Evolutionary conservation across 2,113 vertebrate genomes (phyloP).

Genomic region (Strix uralensis): DNA sequence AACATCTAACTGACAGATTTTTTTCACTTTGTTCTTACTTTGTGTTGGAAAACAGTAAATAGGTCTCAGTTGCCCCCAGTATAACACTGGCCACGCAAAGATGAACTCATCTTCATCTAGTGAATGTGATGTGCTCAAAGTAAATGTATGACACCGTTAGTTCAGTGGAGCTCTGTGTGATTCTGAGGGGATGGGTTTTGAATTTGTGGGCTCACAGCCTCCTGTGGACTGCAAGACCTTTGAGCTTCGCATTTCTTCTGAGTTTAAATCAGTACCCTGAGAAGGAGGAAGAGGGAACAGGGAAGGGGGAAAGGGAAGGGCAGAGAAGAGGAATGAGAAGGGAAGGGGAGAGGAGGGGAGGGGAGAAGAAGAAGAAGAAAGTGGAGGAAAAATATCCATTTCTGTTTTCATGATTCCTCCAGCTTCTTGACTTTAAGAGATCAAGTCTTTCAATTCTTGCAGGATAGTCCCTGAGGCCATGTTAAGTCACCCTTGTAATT

Average conservation of each 20-base stretch:
- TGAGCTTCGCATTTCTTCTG: neutral
- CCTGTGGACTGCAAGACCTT: neutral
- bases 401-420: neutral
- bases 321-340: neutral
- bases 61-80: neutral
- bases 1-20: neutral
- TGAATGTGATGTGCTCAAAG: neutral
- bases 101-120: neutral
- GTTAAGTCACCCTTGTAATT: conserved; percentile 64
- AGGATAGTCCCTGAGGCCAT: conserved; percentile 24
- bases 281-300: neutral
- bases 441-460: conserved; percentile 7
- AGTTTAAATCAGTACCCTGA: neutral
- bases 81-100: neutral
- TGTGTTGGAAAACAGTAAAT: neutral
- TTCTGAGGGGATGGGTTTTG: neutral
- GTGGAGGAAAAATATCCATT: neutral
- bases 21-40: neutral
- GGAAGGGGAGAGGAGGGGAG: no score
- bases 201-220: neutral
- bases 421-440: conserved; percentile 22
- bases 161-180: neutral
- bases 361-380: neutral
- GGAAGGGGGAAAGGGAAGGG: neutral
- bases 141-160: neutral